Base-by-base conservation (phyloP, 2,797 vertebrate species). In the Betta splendens region DNA sequence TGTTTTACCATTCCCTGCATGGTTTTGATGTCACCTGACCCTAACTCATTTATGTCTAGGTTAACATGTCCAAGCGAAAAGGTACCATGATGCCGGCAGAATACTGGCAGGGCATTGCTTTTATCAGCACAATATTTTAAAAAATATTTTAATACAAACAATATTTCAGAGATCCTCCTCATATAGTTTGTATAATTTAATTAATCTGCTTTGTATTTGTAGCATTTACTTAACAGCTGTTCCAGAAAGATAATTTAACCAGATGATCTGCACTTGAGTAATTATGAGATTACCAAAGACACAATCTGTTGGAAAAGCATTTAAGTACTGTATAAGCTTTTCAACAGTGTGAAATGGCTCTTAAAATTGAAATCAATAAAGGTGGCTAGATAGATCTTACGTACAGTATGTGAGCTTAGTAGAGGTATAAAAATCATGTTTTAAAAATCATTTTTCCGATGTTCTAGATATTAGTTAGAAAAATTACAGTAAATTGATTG, bases 191-290 rank as follows among this genome's bases (percentile, higher is more conserved):
- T n/a, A n/a, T n/a, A n/a, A n/a, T n/a, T n/a, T 70, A 50, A 32
- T 15, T 5, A 22, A 35, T 51, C 39, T 46, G 13, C 37, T 20
- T 6, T 3, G 0, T 21, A 20, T 7, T 26, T 4, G 16, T 12
- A 36, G 13, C 50, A 37, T 26, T 55, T 26, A 39, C 32, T 85
- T 16, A 47, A 22, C 48, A 52, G 53, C 47, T 52, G 38, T 17
- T 49, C 42, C 36, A 29, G 16, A 28, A 38, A 44, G 12, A 65
- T 44, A 42, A 35, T 42, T 17, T 23, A 46, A 29, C 15, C 28
- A 29, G n/a, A 68, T 47, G 40, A 46, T 61, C 50, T 21, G 25
- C 31, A 33, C 45, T 52, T 49, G 25, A 26, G 20, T 39, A 39
- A 31, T 54, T 43, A 63, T 46, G 40, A 56, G 46, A 57, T 51